A percentile compares a stretch with the other conserved stretches of the same genome.
phyloP scores from a whole-genome alignment of 1,140 invertebrate genomes.

The Tenebrio molitor region DNA sequence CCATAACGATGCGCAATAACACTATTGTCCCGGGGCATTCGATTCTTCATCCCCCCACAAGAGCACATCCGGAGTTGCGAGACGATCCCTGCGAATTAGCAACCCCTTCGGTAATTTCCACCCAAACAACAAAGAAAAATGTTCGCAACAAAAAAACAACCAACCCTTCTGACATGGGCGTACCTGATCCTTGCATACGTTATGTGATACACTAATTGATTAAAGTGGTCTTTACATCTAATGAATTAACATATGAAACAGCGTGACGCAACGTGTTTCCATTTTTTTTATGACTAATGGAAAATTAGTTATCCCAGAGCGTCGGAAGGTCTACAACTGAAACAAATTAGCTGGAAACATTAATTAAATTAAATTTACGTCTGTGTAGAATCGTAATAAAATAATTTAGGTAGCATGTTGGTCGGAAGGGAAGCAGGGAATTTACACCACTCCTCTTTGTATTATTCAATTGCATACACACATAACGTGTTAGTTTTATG shows the following conservation, averaged over 20 bases:
- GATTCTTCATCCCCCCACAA: no score
- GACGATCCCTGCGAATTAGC: no score
- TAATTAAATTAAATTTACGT: constrained; percentile 54
- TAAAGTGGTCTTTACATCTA: no score
- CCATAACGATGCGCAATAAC: constrained; percentile 49
- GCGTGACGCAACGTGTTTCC: background rate
- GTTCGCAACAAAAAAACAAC: no score
- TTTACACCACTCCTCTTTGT: constrained; percentile 36
- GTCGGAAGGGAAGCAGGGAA: constrained; percentile 42
- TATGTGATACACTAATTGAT: no score
- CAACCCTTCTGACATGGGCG: no score
- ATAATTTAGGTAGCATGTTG: constrained; percentile 50
- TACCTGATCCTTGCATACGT: no score
- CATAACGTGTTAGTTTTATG: constrained; percentile 30
- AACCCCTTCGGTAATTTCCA: no score
- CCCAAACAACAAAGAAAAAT: no score
- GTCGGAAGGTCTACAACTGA: constrained; percentile 17
- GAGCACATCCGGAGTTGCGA: no score
- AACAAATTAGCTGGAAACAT: constrained; percentile 52
- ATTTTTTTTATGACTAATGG: constrained; percentile 39
- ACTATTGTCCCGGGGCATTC: constrained; percentile 36
- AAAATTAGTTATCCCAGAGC: constrained; percentile 39
- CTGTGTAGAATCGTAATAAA: constrained; percentile 47
- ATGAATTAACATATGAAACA: no score
- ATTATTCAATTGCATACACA: constrained; percentile 38